Evolutionary conservation across 1,140 invertebrate species (phyloP).

Genomic region (Hormaphis cornu): DNA sequence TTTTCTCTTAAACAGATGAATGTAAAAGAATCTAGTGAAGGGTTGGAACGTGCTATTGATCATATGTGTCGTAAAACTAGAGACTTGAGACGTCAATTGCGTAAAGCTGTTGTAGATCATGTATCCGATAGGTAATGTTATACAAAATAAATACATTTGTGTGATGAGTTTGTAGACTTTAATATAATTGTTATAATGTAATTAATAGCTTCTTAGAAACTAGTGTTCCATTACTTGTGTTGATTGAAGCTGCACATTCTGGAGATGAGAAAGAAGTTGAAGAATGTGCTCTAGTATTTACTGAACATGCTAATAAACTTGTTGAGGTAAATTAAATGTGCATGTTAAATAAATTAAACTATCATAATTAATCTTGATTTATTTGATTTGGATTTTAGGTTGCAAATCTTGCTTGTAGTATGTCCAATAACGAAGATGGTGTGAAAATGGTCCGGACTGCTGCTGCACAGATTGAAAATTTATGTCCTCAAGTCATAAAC

Average conservation of each 20-base stretch:
- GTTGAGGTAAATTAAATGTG: conserved; percentile 62
- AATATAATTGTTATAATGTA: conserved; percentile 34
- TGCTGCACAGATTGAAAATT: conserved; percentile 84
- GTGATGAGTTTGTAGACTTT: too few species aligned
- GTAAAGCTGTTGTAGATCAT: conserved; percentile 98
- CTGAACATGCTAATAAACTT: conserved; percentile 93
- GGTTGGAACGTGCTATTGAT: conserved; percentile 85
- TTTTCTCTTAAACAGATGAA: conserved; percentile 59
- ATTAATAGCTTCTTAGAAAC: conserved; percentile 93
- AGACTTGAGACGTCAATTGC: conserved; percentile 81
- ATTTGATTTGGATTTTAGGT: conserved; percentile 50
- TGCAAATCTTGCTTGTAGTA: conserved; percentile 93
- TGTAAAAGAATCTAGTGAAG: conserved; percentile 79
- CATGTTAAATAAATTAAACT: background rate
- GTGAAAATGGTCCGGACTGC: conserved; percentile 98
- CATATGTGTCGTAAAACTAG: conserved; percentile 94
- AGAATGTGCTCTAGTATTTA: conserved; percentile 76
- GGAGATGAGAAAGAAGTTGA: conserved; percentile 91
- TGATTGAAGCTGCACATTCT: conserved; percentile 90
- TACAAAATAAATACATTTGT: too few species aligned
- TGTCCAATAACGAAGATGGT: conserved; percentile 97
- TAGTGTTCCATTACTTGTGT: conserved; percentile 84
- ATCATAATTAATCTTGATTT: background rate
- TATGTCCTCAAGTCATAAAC: conserved; percentile 97
- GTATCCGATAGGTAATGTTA: conserved; percentile 73